Base-by-base conservation (phyloP, 2,797 vertebrate species). In the Enteromius trimaculatus region DNA sequence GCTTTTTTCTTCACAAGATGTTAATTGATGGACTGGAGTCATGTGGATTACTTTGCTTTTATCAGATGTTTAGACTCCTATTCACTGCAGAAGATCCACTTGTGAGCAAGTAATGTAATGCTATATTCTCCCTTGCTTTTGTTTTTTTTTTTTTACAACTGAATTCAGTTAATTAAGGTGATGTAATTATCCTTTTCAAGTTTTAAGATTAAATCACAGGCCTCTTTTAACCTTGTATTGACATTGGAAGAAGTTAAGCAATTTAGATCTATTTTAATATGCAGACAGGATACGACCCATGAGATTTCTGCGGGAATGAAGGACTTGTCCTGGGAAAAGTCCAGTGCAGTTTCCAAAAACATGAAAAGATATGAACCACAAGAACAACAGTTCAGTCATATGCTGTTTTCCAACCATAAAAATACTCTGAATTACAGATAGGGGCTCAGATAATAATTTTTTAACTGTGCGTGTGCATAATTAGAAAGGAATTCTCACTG, bases 251-350 rank as follows among this genome's bases (percentile, higher is more conserved):
- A 29, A 34, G 19, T 55, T 29, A 80, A 70, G 65, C 49, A 19
- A 69, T 69, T 69, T 69, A 23, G 37, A 69, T 60, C 81, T 77
- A 42, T 83, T 69, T 26, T 77, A 44, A 77, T 26, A 31, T 31
- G 49, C 29, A 58, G 51, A 77, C 72, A 39, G 64, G 64, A 58
- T 69, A 83, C 4, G 16, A 65, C 64, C 29, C 64, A 68, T 16
- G 23, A 47, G 72, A 82, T 69, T 82, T 58, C 23, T 66, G 37
- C 58, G 60, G 72, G 49, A 82, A 77, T 75, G 4, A 16, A 76
- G 37, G 19, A 21, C n/a, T 69, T 34, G 21, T 23, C 4, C 29
- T 66, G 60, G 62, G 34, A 82, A 58, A 21, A 76, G 17, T 71
- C 26, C 47, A 69, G 49, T 21, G 49, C 26, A 23, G 53, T 72